Evolutionary conservation across 2,888 invertebrate species (phyloP).

Genomic region (Leucophora obtusa): DNA sequence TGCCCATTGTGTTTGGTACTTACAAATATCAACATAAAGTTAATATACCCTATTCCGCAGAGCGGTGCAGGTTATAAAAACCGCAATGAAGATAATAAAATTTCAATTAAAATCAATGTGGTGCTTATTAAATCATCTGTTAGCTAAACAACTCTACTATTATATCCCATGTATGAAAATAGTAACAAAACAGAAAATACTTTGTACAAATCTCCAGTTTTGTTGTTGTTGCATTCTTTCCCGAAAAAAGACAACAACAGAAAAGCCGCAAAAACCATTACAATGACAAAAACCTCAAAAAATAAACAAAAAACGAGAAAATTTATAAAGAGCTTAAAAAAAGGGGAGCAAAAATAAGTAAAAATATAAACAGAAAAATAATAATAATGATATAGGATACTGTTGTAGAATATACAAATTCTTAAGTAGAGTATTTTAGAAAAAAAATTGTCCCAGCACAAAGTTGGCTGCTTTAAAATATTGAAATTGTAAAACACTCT

Average conservation of each 20-base stretch:
- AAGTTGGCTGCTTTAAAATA: not conserved
- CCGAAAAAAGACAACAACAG: not conserved
- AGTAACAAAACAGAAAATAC: slow-evolving; percentile 14
- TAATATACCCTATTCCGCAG: too few species aligned
- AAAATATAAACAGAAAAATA: slow-evolving; percentile 30
- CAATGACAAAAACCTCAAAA: slow-evolving; percentile 50
- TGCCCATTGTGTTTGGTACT: too few species aligned
- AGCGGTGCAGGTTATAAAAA: too few species aligned
- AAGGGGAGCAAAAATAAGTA: slow-evolving; percentile 13
- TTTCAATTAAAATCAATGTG: too few species aligned
- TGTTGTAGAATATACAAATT: slow-evolving; percentile 13
- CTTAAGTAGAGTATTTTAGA: not conserved
- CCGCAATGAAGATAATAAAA: too few species aligned
- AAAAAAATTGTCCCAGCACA: not conserved
- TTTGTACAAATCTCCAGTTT: slow-evolving; percentile 40
- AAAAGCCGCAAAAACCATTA: slow-evolving; percentile 54
- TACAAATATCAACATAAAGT: too few species aligned
- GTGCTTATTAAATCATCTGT: too few species aligned
- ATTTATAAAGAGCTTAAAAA: slow-evolving; percentile 53
- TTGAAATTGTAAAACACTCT: too few species aligned
- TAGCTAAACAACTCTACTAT: too few species aligned
- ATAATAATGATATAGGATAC: slow-evolving; percentile 48
- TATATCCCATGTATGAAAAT: too few species aligned
- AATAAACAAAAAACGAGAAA: slow-evolving; percentile 24
- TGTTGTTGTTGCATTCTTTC: slow-evolving; percentile 13